phyloP scores from a whole-genome alignment of 2,888 invertebrate species.

The Baccha elongata region DNA sequence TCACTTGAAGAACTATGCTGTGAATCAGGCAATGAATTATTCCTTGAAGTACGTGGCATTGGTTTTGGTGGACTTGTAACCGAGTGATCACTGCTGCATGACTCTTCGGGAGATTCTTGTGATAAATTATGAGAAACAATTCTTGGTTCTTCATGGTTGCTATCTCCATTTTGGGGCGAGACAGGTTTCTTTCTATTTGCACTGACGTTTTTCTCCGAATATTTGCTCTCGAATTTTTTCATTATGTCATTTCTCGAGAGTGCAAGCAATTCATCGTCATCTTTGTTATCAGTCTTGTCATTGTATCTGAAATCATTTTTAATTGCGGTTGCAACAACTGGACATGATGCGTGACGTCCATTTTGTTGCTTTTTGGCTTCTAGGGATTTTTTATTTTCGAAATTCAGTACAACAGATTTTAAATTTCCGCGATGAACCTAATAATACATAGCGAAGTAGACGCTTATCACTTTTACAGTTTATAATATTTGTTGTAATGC shows the following conservation, averaged over 20 bases:
- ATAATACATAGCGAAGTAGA: constrained; percentile 5
- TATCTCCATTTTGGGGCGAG: constrained; percentile 78
- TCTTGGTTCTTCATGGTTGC: constrained; percentile 69
- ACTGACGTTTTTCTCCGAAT: constrained; percentile 76
- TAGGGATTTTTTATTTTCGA: constrained; percentile 79
- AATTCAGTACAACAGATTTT: constrained; percentile 80
- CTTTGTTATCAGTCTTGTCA: constrained; percentile 50
- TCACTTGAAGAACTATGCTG: constrained; percentile 83
- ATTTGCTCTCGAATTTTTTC: constrained; percentile 85
- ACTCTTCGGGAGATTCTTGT: constrained; percentile 79
- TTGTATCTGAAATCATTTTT: constrained; percentile 39
- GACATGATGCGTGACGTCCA: constrained; percentile 46
- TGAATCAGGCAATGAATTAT: constrained; percentile 88
- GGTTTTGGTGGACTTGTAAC: constrained; percentile 87
- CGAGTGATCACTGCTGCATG: constrained; percentile 80
- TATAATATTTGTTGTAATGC: too few species aligned
- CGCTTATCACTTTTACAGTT: too few species aligned
- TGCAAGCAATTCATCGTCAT: constrained; percentile 71
- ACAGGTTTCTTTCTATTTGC: constrained; percentile 69
- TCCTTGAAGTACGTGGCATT: constrained; percentile 89
- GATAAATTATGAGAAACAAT: constrained; percentile 72
- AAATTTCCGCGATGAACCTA: constrained; percentile 82
- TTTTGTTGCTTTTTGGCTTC: constrained; percentile 60
- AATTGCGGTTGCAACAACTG: constrained; percentile 40
- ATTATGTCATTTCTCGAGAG: constrained; percentile 84